Evolutionary conservation across 1,140 invertebrate genomes (phyloP), one percentile per base, ranked within the genome.

Genomic region (Pseudomyrmex flavicornis): DNA sequence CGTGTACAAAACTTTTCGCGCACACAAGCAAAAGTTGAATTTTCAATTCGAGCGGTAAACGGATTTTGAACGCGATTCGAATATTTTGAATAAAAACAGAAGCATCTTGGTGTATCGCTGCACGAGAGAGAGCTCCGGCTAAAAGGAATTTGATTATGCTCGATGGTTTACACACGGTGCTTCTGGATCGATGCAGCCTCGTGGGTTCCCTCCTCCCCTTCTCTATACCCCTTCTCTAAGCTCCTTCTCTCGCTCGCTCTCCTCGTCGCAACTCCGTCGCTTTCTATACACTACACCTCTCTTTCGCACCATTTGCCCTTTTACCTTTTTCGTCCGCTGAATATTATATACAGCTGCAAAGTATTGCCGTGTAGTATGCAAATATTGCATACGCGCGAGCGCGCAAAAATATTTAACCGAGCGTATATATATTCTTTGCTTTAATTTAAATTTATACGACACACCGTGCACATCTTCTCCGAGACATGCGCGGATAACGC

Each of bases 141-240:
- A 86, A 88, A 88, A 88, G 87, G 87, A 88, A 89, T 89, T 89
- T 89, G 88, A 89, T 89, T 89, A 89, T 89, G 88, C 84, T 89
- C 76, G 84, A 82, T 89, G 87, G 87, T 89, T 89, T 89, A 89
- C 88, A 88, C 88, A 88, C 88, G 80, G 87, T 86, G 87, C 83
- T 89, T 89, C 87, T 85, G 87, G 87, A 89, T 89, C 88, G 88
- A 89, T 89, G 87, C 84, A 89, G 88, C 87, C 72, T 65, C 54
- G 48, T 56, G 73, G 59, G 77, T 70, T 84, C 82, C 74, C 59
- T 77, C 61, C 74, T 22, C 84, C 76, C 76, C 52, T 61, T 72
- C 70, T 74, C 63, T 26, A n/a, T 48, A 10, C 56, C n/a, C 50
- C 35, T 3, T 54, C 72, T 26, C 61, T 52, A 26, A 26, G 8